phyloP scores from a whole-genome alignment of 30 jellyfish, hydroid and myxozoan genomes.

The Aurelia sp. region DNA sequence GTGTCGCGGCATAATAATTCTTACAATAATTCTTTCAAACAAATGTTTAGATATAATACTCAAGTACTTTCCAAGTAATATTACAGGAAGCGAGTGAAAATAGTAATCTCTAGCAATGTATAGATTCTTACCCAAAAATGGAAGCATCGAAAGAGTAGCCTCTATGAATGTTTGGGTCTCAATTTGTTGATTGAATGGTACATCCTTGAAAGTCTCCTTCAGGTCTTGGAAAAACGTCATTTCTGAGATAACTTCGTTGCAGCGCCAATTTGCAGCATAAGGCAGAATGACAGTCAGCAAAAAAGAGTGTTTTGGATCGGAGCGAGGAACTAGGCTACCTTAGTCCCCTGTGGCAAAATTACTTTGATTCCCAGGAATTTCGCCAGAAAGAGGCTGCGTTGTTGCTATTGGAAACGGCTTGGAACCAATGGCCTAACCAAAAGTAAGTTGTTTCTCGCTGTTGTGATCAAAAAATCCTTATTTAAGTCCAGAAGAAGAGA shows the following conservation, averaged over 20 bases:
- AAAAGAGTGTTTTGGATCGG: too few species aligned
- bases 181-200: constrained; percentile 84
- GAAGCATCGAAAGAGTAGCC: constrained; percentile 82
- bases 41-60: too few species aligned
- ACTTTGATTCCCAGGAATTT: too few species aligned
- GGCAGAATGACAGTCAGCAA: neutral
- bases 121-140: constrained; percentile 70
- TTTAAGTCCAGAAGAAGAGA: neutral
- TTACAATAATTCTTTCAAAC: too few species aligned
- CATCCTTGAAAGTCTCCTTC: constrained; percentile 48
- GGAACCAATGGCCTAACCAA: neutral
- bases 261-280: neutral
- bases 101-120: neutral
- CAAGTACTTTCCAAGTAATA: too few species aligned
- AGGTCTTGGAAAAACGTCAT: constrained; percentile 55
- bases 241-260: neutral
- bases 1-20: neutral
- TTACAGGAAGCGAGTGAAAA: too few species aligned
- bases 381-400: too few species aligned
- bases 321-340: too few species aligned
- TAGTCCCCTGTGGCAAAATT: too few species aligned
- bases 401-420: neutral
- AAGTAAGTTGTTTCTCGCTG: neutral
- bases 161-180: constrained; percentile 70
- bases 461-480: neutral